Evolutionary conservation across 2,113 vertebrate species (phyloP).

Genomic region (Dicerorhinus sumatrensis): DNA sequence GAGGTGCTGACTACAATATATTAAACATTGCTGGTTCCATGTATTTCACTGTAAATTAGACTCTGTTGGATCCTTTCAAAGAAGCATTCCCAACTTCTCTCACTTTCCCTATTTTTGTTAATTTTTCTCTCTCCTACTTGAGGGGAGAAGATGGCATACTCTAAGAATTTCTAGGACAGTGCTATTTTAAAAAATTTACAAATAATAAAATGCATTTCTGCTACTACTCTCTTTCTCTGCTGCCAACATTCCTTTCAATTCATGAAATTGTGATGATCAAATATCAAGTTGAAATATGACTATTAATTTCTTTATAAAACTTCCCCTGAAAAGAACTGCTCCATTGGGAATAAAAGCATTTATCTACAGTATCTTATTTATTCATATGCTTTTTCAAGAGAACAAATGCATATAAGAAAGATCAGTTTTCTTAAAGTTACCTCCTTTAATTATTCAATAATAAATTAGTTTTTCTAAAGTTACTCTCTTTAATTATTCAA

Average conservation of each 20-base stretch:
- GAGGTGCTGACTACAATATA: background rate
- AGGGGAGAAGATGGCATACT: background rate
- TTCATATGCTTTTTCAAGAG: background rate
- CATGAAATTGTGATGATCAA: background rate
- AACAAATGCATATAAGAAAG: background rate
- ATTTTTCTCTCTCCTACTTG: background rate
- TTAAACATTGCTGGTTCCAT: background rate
- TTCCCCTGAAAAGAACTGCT: background rate
- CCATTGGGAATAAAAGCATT: background rate
- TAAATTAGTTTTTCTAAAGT: background rate
- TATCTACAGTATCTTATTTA: background rate
- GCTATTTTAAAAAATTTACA: background rate
- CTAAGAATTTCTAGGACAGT: background rate
- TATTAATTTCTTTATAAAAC: constrained; percentile 1
- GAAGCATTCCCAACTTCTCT: background rate
- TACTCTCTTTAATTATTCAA: background rate
- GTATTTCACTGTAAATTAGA: background rate
- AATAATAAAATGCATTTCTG: background rate
- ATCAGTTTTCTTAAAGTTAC: background rate
- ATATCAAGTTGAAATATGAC: background rate
- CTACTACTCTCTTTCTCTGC: background rate
- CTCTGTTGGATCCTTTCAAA: background rate
- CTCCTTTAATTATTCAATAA: background rate
- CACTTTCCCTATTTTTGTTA: background rate
- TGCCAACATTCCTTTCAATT: background rate